Conservation (phyloP, 1,140 invertebrate genomes). For the Agrypnia vestita region DNA sequence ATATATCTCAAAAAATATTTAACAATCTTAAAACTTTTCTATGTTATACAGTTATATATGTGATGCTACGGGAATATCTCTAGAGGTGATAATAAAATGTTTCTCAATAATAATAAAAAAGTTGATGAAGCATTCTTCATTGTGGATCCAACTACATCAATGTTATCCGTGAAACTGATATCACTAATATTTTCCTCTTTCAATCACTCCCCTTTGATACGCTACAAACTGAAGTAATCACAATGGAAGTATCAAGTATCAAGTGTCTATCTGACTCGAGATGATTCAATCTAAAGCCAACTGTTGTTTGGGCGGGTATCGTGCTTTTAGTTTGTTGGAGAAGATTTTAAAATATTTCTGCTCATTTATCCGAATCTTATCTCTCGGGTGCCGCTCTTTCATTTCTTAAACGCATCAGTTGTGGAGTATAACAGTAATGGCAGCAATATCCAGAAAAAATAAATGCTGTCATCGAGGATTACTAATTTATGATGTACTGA, state of each 20-base stretch:
- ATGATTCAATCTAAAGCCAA: neutral
- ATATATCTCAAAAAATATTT: too few species aligned
- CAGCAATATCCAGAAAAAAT: too few species aligned
- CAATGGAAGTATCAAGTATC: conserved; percentile 15
- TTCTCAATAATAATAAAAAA: neutral
- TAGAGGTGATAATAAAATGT: too few species aligned
- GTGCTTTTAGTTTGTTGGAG: neutral
- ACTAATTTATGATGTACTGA: too few species aligned
- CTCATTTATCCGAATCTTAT: conserved; percentile 4
- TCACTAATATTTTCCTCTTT: conserved; percentile 38
- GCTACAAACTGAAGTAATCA: neutral
- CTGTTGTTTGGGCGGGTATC: neutral
- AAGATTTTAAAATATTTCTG: neutral
- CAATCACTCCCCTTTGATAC: conserved; percentile 32
- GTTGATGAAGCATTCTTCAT: neutral
- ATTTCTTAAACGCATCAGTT: too few species aligned
- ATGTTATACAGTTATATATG: too few species aligned
- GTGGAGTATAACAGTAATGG: too few species aligned
- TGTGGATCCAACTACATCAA: neutral
- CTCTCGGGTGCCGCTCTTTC: neutral
- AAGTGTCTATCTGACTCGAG: neutral
- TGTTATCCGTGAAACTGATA: conserved; percentile 27
- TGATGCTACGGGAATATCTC: too few species aligned
- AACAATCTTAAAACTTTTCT: too few species aligned
- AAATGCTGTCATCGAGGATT: too few species aligned